Conservation (phyloP, 2,888 invertebrate genomes). For the Diplazon laetatorius region DNA sequence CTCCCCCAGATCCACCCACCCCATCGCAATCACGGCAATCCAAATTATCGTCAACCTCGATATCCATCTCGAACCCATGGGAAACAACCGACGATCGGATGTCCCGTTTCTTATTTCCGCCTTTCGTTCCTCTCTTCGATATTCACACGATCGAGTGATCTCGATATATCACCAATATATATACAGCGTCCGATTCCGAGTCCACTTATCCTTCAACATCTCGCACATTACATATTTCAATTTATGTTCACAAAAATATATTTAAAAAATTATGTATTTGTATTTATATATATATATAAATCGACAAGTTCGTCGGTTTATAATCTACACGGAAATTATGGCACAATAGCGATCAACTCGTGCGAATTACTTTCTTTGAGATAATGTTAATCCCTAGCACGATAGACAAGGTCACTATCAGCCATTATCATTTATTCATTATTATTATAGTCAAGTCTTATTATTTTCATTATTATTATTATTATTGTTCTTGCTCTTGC, state of each 20-base stretch:
- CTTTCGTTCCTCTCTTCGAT: too few relatives aligned
- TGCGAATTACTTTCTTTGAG: neutral
- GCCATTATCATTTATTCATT: neutral
- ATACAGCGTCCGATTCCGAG: neutral
- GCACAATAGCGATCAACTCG: slow-evolving; percentile 3
- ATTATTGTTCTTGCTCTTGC: too few relatives aligned
- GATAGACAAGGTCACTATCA: neutral
- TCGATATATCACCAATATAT: neutral
- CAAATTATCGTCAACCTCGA: slow-evolving; percentile 42
- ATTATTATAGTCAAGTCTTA: neutral
- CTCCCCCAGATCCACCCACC: slow-evolving; percentile 15
- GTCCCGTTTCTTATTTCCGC: too few relatives aligned
- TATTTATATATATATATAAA: too few relatives aligned
- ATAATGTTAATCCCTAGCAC: slow-evolving; percentile 6
- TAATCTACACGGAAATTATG: neutral
- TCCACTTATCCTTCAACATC: slow-evolving; percentile 7
- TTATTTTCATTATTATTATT: too few relatives aligned
- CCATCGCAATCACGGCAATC: slow-evolving; percentile 13
- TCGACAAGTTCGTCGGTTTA: neutral
- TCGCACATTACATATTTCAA: neutral
- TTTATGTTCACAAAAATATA: neutral
- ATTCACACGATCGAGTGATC: too few relatives aligned
- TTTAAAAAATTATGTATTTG: too few relatives aligned
- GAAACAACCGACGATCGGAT: slow-evolving; percentile 19
- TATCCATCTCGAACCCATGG: slow-evolving; percentile 62